Evolutionary conservation across 2,888 invertebrate genomes (phyloP).

Genomic region (Bursaphelenchus okinawaensis): DNA sequence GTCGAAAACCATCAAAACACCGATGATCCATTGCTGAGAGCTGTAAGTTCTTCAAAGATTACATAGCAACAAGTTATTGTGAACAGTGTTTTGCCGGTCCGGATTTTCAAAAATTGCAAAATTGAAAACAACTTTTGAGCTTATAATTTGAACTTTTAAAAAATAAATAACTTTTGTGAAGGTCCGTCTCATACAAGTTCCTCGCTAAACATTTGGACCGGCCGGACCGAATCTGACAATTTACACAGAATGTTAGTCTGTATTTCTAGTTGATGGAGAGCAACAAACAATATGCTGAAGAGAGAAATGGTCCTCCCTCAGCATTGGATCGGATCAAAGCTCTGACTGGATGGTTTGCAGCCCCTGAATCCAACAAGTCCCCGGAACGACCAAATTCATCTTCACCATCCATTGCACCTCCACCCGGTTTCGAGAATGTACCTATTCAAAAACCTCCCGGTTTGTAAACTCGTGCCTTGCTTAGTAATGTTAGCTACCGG

Average conservation of each 20-base stretch:
- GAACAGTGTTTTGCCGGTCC: neutral
- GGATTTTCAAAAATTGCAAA: neutral
- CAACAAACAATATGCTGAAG: neutral
- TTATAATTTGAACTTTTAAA: too few relatives aligned
- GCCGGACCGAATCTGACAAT: too few relatives aligned
- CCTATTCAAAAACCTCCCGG: neutral
- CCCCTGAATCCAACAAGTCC: neutral
- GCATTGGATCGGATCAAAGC: neutral
- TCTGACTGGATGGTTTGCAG: neutral
- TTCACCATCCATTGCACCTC: neutral
- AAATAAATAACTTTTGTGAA: neutral
- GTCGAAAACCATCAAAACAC: neutral
- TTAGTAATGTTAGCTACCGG: too few relatives aligned
- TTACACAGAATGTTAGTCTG: too few relatives aligned
- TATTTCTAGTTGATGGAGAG: neutral
- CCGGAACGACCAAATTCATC: neutral
- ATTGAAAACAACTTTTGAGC: too few relatives aligned
- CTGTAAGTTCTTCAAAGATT: too few relatives aligned
- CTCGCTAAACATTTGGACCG: too few relatives aligned
- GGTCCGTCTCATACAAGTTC: too few relatives aligned
- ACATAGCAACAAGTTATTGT: too few relatives aligned
- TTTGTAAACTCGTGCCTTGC: too few relatives aligned
- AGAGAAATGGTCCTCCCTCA: neutral
- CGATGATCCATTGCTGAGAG: constrained; percentile 5
- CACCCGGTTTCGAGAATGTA: constrained; percentile 4